Evolutionary conservation across 2,888 invertebrate species (phyloP).

Genomic region (Zeuzera pyrina): DNA sequence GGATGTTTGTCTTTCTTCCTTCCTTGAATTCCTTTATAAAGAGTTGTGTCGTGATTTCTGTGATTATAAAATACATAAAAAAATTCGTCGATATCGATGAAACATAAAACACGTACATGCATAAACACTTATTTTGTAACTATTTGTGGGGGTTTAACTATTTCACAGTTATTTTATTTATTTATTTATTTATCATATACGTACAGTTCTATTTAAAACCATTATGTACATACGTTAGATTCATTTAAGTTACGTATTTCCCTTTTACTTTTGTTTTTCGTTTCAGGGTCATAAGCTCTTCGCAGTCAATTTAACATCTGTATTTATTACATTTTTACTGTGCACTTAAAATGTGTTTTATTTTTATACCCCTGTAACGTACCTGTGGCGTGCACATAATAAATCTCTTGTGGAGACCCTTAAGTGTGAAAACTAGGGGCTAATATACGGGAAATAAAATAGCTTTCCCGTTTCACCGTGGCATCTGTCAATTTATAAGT

Average conservation of each 20-base stretch:
- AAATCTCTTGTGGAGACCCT: slow-evolving; percentile 42
- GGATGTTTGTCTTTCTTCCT: no score
- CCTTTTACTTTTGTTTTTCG: slow-evolving; percentile 36
- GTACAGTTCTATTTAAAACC: no score
- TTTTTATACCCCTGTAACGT: slow-evolving; percentile 15
- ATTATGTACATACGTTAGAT: no score
- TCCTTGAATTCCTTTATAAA: no score
- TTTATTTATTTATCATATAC: no score
- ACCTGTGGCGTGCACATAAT: slow-evolving; percentile 35
- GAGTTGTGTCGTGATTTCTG: no score
- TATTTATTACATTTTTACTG: slow-evolving; percentile 60
- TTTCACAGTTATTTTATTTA: no score
- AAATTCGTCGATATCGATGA: no score
- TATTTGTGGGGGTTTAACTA: no score
- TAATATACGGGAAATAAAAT: slow-evolving; percentile 41
- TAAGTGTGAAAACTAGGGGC: slow-evolving; percentile 44
- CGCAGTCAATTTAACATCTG: slow-evolving; percentile 65
- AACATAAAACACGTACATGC: no score
- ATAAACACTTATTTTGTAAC: no score
- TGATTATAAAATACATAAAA: no score
- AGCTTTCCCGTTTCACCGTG: slow-evolving; percentile 20
- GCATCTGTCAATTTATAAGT: slow-evolving; percentile 11
- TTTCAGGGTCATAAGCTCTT: slow-evolving; percentile 57
- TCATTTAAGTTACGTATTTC: slow-evolving; percentile 33
- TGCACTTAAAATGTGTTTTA: slow-evolving; percentile 30